Percentiles rank a stretch among this genome's conserved stretches.
Evolutionary conservation across 2,113 vertebrate genomes (phyloP).

Genomic region (Gambusia affinis): DNA sequence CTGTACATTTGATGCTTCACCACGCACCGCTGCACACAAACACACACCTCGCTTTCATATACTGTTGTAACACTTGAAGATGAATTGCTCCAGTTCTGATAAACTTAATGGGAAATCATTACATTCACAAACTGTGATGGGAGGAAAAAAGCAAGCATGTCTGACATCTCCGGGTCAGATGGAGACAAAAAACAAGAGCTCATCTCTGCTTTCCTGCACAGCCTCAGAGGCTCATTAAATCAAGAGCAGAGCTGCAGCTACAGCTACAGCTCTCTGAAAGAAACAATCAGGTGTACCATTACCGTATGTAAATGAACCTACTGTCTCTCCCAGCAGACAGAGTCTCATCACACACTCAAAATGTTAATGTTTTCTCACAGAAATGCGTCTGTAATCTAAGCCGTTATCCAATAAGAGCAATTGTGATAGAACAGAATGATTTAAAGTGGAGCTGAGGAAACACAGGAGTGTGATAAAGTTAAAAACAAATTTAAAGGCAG

Average conservation of each 20-base stretch:
- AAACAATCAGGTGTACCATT: constrained; percentile 51
- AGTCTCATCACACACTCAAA: constrained; percentile 47
- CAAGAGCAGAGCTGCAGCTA: constrained; percentile 36
- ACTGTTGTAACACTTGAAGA: constrained; percentile 41
- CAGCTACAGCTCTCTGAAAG: constrained; percentile 14
- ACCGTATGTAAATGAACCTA: constrained; percentile 52
- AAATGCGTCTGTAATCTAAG: constrained; percentile 48
- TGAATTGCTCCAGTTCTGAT: constrained; percentile 44
- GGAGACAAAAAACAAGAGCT: constrained; percentile 28
- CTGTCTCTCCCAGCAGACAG: constrained; percentile 22
- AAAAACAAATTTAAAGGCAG: constrained; percentile 16
- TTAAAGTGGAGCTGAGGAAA: constrained; percentile 32
- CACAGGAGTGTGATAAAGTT: not conserved
- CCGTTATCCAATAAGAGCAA: constrained; percentile 46
- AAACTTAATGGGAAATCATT: constrained; percentile 48
- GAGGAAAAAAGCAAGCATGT: constrained; percentile 1
- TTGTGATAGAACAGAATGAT: constrained; percentile 29
- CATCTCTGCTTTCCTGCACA: constrained; percentile 24
- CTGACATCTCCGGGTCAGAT: constrained; percentile 21
- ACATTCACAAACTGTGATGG: not conserved
- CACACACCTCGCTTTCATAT: constrained; percentile 5
- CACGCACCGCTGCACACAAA: constrained; percentile 29
- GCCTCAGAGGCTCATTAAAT: constrained; percentile 45
- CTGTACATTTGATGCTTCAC: constrained; percentile 51
- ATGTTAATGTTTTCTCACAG: constrained; percentile 51